These are phyloP conservation scores for Camelus dromedarius DNA, from an alignment of 2,113 vertebrate genomes.

Conservation along the genomic window DNA sequence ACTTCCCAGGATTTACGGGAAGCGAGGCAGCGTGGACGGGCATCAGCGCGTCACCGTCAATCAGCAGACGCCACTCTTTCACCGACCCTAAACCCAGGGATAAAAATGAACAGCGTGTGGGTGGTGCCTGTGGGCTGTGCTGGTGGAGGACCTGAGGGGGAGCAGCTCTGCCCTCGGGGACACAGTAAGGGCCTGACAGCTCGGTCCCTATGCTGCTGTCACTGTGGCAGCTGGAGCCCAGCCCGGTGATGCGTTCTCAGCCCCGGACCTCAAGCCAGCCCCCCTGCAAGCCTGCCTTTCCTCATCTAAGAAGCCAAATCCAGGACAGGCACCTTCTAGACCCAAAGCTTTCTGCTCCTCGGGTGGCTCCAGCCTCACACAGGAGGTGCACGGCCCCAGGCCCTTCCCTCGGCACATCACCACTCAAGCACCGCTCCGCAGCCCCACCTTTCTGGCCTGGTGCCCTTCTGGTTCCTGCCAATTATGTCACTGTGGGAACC, in stretches of 20 bases:
- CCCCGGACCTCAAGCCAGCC: too few relatives aligned
- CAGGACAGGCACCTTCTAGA: not conserved
- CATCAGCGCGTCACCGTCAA: fast-evolving
- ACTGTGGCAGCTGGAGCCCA: too few relatives aligned
- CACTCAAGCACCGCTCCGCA: not conserved
- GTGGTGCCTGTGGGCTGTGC: not conserved
- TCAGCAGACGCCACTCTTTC: too few relatives aligned
- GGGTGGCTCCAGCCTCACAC: not conserved
- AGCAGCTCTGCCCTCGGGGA: too few relatives aligned
- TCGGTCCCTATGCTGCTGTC: not conserved
- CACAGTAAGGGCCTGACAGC: not conserved
- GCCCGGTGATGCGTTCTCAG: too few relatives aligned
- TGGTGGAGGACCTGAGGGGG: not conserved
- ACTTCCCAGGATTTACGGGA: not conserved
- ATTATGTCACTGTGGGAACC: not conserved
- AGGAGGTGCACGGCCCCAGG: not conserved
- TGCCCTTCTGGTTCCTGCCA: not conserved
- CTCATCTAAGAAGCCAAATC: too few relatives aligned
- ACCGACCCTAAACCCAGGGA: not conserved
- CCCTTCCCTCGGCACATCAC: not conserved
- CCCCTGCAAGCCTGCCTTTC: too few relatives aligned
- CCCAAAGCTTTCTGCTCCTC: not conserved
- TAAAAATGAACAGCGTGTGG: not conserved
- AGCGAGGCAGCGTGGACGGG: too few relatives aligned
- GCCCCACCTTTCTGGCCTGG: not conserved